phyloP scores from a whole-genome alignment of 2,797 vertebrate species.

The Enteromius unitaeniatus region DNA sequence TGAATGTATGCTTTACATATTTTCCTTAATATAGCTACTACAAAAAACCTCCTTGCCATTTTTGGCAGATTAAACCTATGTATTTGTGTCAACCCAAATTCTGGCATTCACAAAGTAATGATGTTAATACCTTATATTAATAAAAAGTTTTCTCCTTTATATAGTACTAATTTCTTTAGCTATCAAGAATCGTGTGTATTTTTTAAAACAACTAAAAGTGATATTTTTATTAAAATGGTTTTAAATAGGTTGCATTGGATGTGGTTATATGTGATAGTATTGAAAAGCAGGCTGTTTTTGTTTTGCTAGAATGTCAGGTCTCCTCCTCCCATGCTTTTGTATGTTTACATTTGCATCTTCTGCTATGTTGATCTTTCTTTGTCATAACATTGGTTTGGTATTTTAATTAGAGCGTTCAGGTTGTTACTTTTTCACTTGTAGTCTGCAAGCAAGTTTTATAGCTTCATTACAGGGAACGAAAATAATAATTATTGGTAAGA shows the following conservation, averaged over 20 bases:
- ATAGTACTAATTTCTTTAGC: background rate
- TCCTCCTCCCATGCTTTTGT: slow-evolving; percentile 22
- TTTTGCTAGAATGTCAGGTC: slow-evolving; percentile 7
- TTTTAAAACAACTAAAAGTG: background rate
- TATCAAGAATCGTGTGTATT: background rate
- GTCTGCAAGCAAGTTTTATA: background rate
- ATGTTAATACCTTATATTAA: background rate
- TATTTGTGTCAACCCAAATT: background rate
- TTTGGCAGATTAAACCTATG: background rate
- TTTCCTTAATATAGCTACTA: background rate
- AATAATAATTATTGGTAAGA: background rate
- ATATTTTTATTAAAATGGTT: background rate
- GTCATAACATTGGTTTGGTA: slow-evolving; percentile 1
- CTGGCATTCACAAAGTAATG: background rate
- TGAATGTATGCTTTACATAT: background rate
- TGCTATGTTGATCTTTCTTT: slow-evolving; percentile 1
- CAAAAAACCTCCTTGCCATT: background rate
- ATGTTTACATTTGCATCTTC: slow-evolving; percentile 22
- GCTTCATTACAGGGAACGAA: background rate
- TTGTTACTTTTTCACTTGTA: slow-evolving; percentile 17
- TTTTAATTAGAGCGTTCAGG: slow-evolving; percentile 11
- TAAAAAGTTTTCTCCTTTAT: background rate
- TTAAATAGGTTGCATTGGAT: background rate
- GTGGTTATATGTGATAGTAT: background rate
- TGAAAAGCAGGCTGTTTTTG: slow-evolving; percentile 10